Percentiles rank a stretch among this genome's conserved stretches.
Evolutionary conservation across 2,113 vertebrate genomes (phyloP).

Genomic region (Gavia stellata): DNA sequence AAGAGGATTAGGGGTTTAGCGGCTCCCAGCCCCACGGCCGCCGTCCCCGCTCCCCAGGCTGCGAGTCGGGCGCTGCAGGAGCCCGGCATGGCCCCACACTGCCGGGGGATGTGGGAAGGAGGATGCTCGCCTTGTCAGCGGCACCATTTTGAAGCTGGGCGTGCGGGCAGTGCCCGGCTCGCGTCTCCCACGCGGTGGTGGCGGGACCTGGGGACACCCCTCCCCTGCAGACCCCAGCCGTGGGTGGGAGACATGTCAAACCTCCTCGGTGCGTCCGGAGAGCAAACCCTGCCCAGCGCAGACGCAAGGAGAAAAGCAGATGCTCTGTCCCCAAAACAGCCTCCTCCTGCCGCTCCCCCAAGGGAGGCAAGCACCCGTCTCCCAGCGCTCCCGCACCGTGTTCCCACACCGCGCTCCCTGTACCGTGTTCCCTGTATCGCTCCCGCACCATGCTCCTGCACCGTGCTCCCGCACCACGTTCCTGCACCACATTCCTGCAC

Average conservation of each 20-base stretch:
- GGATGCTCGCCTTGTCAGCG: not conserved
- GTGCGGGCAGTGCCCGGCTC: rapidly evolving
- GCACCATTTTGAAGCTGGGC: not conserved
- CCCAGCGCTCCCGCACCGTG: rapidly evolving
- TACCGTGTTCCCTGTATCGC: not conserved
- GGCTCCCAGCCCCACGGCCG: not conserved
- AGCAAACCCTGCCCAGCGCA: rapidly evolving
- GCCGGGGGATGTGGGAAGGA: not conserved
- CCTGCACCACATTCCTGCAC: not conserved
- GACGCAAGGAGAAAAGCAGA: not conserved
- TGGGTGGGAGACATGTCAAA: not conserved
- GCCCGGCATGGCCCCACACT: not conserved
- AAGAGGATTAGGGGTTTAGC: not conserved
- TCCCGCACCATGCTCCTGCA: not conserved
- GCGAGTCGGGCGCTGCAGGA: not conserved
- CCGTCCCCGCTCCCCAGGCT: not conserved
- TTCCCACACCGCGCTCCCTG: not conserved
- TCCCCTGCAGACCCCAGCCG: not conserved
- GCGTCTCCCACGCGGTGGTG: rapidly evolving
- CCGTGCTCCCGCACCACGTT: rapidly evolving
- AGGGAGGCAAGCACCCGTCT: rapidly evolving
- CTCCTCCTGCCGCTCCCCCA: not conserved
- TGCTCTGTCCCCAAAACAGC: not conserved
- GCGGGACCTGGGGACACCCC: not conserved
- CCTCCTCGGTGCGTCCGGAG: rapidly evolving